These are phyloP conservation scores for Stratiolaelaps scimitus DNA, from an alignment of 1,140 invertebrate species.

Conservation along the genomic window DNA sequence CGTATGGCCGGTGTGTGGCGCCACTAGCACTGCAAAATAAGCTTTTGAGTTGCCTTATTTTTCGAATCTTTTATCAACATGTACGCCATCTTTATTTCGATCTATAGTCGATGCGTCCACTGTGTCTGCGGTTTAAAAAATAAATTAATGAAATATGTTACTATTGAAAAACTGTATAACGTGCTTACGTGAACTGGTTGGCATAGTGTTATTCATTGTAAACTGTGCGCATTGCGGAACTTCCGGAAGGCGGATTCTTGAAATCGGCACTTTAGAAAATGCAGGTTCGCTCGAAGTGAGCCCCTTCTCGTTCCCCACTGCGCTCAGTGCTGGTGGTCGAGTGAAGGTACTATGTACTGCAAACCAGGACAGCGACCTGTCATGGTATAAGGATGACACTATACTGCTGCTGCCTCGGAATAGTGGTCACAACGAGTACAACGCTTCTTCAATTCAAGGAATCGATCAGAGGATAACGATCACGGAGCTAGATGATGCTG, in stretches of 20 bases:
- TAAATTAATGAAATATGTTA: not conserved
- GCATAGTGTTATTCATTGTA: too few species aligned
- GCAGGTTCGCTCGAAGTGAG: not conserved
- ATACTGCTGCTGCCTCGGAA: not conserved
- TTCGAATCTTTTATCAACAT: not conserved
- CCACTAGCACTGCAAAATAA: not conserved
- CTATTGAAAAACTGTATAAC: too few species aligned
- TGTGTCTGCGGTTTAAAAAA: not conserved
- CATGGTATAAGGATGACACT: not conserved
- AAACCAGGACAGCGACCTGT: not conserved
- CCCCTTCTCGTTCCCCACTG: not conserved
- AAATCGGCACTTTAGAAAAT: too few species aligned
- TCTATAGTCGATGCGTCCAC: not conserved
- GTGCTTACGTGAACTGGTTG: too few species aligned
- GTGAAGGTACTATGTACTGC: not conserved
- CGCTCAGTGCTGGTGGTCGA: not conserved
- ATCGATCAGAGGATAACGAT: not conserved
- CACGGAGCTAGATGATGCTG: not conserved
- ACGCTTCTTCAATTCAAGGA: too few species aligned
- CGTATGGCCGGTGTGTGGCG: constrained; percentile 1
- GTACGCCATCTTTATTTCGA: too few species aligned
- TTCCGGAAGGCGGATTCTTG: too few species aligned
- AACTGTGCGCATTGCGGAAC: too few species aligned
- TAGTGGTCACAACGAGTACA: not conserved
- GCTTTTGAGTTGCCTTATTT: not conserved